Conservation (phyloP, 2,797 vertebrate genomes). For the Sciurus carolinensis region DNA sequence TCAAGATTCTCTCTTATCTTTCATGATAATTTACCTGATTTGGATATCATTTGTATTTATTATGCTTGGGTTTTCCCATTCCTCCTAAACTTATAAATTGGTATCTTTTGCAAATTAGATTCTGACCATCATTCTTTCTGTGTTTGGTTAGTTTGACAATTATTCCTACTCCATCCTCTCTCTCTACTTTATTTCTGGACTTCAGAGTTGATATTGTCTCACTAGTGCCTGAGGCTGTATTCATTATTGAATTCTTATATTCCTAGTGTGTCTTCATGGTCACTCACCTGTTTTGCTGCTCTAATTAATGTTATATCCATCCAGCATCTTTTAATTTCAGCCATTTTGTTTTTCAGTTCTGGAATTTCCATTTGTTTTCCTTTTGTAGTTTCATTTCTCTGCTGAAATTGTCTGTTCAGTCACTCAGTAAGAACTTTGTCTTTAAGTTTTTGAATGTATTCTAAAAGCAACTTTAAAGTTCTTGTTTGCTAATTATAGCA, state of each 20-base stretch:
- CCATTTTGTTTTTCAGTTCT: not conserved
- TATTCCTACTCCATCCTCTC: not conserved
- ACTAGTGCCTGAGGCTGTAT: not conserved
- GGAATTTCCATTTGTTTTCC: not conserved
- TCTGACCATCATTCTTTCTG: not conserved
- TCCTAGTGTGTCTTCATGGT: not conserved
- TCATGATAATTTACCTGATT: not conserved
- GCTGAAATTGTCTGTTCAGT: not conserved
- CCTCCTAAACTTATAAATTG: not conserved
- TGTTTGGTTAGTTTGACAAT: not conserved
- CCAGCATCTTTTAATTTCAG: not conserved
- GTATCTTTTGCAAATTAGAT: not conserved
- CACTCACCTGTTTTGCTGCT: not conserved
- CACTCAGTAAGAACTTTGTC: not conserved
- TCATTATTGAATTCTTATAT: not conserved
- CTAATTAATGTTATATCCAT: not conserved
- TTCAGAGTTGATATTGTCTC: not conserved
- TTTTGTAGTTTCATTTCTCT: not conserved
- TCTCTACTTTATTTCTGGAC: not conserved
- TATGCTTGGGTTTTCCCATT: not conserved
- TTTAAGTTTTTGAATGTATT: not conserved
- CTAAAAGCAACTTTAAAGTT: not conserved
- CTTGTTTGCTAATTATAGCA: not conserved
- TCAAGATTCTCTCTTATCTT: not conserved
- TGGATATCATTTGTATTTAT: not conserved